Conservation (phyloP, 2,113 vertebrate genomes). For the Stercorarius parasiticus region DNA sequence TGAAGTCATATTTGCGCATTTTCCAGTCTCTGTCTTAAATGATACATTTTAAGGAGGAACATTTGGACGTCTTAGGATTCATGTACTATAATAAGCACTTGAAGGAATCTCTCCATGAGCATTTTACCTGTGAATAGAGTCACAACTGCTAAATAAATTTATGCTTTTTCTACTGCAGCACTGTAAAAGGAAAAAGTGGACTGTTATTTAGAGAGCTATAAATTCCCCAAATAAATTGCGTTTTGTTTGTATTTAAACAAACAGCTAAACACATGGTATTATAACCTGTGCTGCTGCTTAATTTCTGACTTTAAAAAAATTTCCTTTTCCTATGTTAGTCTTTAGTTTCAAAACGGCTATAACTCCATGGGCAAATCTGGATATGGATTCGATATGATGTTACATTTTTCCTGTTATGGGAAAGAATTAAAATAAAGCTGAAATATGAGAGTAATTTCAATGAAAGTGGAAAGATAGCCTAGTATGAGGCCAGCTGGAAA, state of each 20-base stretch:
- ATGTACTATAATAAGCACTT: background rate
- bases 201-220: background rate
- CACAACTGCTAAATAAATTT: background rate
- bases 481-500: background rate
- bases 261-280: background rate
- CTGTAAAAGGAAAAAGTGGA: background rate
- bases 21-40: background rate
- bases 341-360: background rate
- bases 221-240: background rate
- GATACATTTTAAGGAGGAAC: background rate
- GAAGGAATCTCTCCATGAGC: background rate
- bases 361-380: background rate
- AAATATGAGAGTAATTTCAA: background rate
- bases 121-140: background rate
- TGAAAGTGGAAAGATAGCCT: background rate
- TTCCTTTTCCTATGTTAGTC: background rate
- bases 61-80: background rate
- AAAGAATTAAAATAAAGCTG: background rate
- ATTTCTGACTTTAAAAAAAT: background rate
- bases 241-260: background rate
- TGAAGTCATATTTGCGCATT: background rate
- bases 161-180: background rate
- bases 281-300: background rate
- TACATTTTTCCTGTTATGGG: background rate
- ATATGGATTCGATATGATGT: background rate